Evolutionary conservation across 2,113 vertebrate genomes (phyloP).

Genomic region (Corythaeola cristata): DNA sequence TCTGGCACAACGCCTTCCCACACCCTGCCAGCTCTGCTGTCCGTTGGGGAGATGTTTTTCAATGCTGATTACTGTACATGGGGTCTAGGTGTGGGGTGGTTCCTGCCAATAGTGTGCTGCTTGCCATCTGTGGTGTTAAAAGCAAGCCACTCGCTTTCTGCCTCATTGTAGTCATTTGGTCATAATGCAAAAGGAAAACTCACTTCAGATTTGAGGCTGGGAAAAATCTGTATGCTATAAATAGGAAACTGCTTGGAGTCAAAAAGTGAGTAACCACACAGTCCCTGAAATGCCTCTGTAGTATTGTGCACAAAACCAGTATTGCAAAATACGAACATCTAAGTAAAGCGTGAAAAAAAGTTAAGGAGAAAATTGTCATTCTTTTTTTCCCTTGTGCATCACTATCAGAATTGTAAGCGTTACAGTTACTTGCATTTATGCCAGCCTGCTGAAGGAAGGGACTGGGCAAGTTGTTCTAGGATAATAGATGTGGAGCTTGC

Average conservation of each 20-base stretch:
- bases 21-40: not conserved
- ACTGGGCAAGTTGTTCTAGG: not conserved
- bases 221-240: not conserved
- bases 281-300: not conserved
- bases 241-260: not conserved
- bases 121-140: not conserved
- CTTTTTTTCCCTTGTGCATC: not conserved
- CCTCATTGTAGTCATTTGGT: not conserved
- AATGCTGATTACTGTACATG: fast-evolving
- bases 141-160: not conserved
- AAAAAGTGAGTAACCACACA: not conserved
- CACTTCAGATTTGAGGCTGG: not conserved
- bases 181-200: not conserved
- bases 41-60: not conserved
- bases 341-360: not conserved
- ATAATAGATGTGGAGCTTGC: not conserved
- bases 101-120: not conserved
- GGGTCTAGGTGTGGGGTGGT: not conserved
- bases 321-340: not conserved
- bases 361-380: not conserved
- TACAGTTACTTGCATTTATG: not conserved
- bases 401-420: not conserved
- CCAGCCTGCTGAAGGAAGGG: not conserved
- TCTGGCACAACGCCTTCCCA: not conserved
- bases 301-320: not conserved